phyloP scores from a whole-genome alignment of 2,888 invertebrate genomes.

The Tyria jacobaeae region DNA sequence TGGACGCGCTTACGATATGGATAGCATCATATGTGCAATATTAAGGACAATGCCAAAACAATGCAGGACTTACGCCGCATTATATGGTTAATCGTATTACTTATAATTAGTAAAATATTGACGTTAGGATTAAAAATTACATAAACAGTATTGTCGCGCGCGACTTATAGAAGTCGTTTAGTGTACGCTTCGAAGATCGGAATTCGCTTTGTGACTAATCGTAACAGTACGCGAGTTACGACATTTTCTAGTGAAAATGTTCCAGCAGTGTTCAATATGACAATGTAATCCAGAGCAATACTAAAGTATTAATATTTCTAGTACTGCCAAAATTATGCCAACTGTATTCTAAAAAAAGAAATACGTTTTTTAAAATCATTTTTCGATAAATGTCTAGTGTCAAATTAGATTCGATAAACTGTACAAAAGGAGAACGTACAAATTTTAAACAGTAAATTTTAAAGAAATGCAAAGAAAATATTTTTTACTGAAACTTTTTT shows the following conservation, averaged over 20 bases:
- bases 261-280: constrained; percentile 82
- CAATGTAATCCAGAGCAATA: constrained; percentile 87
- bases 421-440: constrained; percentile 85
- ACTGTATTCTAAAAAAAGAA: constrained; percentile 80
- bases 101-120: constrained; percentile 85
- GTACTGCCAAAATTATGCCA: constrained; percentile 86
- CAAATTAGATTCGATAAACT: constrained; percentile 85
- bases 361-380: constrained; percentile 80
- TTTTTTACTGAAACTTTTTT: constrained; percentile 86
- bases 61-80: constrained; percentile 73
- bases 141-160: constrained; percentile 83
- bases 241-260: constrained; percentile 68
- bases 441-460: constrained; percentile 85
- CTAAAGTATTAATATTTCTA: constrained; percentile 86
- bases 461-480: constrained; percentile 79
- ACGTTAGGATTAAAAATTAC: constrained; percentile 82
- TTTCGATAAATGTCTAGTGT: constrained; percentile 84
- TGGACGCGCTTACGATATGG: constrained; percentile 63
- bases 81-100: constrained; percentile 80
- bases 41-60: constrained; percentile 82
- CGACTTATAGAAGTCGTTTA: constrained; percentile 67
- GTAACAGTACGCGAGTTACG: constrained; percentile 53
- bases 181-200: constrained; percentile 77
- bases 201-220: constrained; percentile 69
- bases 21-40: constrained; percentile 79